phyloP scores from a whole-genome alignment of 2,888 invertebrate genomes.

The Protophormia terraenovae region DNA sequence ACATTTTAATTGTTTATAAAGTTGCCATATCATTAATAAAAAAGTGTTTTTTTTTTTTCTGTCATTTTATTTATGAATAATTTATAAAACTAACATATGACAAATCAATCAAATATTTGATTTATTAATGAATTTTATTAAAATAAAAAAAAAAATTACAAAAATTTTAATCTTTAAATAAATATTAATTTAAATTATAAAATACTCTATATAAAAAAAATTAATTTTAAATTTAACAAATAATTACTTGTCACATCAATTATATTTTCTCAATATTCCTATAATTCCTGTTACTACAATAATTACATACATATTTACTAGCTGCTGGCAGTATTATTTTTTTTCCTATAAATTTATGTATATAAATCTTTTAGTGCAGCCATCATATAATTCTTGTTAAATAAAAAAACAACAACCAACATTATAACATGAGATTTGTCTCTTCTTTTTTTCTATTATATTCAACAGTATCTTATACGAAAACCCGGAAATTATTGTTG shows the following conservation, averaged over 20 bases:
- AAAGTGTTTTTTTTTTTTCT: too few species aligned
- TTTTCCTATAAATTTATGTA: conserved; percentile 9
- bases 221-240: conserved; percentile 22
- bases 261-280: background rate
- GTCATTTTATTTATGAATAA: too few species aligned
- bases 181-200: too few species aligned
- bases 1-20: too few species aligned
- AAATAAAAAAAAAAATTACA: too few species aligned
- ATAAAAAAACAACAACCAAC: background rate
- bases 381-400: background rate
- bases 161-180: too few species aligned
- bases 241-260: conserved; percentile 1
- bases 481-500: conserved; percentile 63
- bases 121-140: too few species aligned
- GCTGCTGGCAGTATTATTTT: background rate
- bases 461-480: conserved; percentile 28
- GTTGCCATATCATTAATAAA: too few species aligned
- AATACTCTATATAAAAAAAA: too few species aligned
- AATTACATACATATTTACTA: background rate
- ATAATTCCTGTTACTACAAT: background rate
- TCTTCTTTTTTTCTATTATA: conserved; percentile 14
- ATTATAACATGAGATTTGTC: conserved; percentile 32
- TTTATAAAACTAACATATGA: too few species aligned
- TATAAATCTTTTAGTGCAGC: background rate
- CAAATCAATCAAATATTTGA: too few species aligned